Evolutionary conservation across 2,113 vertebrate species (phyloP), one percentile per base, ranked within the genome.

Genomic region (Apteryx mantelli): DNA sequence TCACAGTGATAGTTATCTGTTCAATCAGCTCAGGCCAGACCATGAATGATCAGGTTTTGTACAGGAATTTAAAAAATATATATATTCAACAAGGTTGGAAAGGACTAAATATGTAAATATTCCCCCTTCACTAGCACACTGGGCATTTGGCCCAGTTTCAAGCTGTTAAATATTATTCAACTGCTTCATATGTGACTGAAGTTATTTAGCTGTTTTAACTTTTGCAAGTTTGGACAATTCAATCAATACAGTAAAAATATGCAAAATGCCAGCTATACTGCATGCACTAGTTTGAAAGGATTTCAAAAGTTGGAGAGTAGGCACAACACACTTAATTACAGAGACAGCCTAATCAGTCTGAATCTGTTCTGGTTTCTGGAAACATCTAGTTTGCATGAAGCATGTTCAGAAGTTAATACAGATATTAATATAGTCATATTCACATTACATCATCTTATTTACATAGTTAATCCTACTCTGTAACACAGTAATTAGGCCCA

Each of bases 81-180:
- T 21, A n/a, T 75, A 86, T 38, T 44, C 63, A 82, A 28, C 63
- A 55, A 5, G 66, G 36, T 11, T 92, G 50, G 50, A 89, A 85
- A 74, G 60, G 28, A 75, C 73, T 85, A 60, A 40, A 20, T 66
- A 13, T 74, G 87, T 70, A 95, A 95, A 91, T 74, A 86, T 32
- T 85, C 9, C 28, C 14, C 24, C 86, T 86, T 89, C 64, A 40
- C 9, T 78, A 64, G 34, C 40, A 91, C 1, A 2, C 21, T 66
- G 78, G 46, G 89, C 32, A 81, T n/a, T 52, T 82, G 84, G 53
- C 55, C 36, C 16, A 69, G 22, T 66, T 91, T 91, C 88, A 86
- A 61, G 46, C 61, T 84, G 83, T 88, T 89, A 95, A 95, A 95
- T 73, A 92, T 91, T 95, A 93, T 30, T 74, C 68, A 95, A 64